Base-by-base conservation (phyloP, 2,113 vertebrate species). In the Coregonus clupeaformis region DNA sequence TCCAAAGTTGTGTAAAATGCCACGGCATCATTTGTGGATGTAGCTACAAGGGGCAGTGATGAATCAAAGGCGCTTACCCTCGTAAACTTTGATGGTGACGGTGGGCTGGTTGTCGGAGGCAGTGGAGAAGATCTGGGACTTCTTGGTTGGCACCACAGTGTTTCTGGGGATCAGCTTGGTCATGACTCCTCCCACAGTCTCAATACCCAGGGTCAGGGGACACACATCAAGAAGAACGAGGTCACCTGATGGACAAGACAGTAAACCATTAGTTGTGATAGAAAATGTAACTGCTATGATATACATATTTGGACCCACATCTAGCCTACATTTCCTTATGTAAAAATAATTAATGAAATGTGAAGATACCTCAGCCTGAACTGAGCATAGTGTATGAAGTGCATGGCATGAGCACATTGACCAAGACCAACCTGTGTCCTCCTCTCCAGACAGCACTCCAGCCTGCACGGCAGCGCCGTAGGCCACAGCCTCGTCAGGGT, bases 161-260 rank as follows among this genome's bases (percentile, higher is more conserved):
- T 99, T 99, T 69, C 97, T 97, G 42, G 97, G 95, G 78, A 99
- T 99, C 69, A 99, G 92, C 75, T 99, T 99, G 67, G 98, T 99
- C 98, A 99, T 99, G 11, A 99, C 97, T 30, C 98, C 98, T 84
- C 98, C 98, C 0, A 98, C 97, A 0, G 98, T 99, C 92, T 99
- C 98, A 86, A 99, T 99, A 74, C 98, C 98, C 81, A 99, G 94
- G 0, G 98, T 98, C 82, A 99, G 91, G 6, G 98, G 98, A 82
- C 97, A 98, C 5, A 99, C 97, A 77, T 99, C 98, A 66, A 99
- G 92, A 67, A 99, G 88, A 77, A 99, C 95, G 87, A 98, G 86
- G 47, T 98, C 95, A 91, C 96, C 98, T 97, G 78, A 70, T 0
- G 2, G 72, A 84, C 72, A 3, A 36, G 0, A 25, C 5, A 42